These are phyloP conservation scores for Halichondria panicea DNA, from an alignment of 37 sponge, comb jelly and placozoan species.

Conservation along the genomic window DNA sequence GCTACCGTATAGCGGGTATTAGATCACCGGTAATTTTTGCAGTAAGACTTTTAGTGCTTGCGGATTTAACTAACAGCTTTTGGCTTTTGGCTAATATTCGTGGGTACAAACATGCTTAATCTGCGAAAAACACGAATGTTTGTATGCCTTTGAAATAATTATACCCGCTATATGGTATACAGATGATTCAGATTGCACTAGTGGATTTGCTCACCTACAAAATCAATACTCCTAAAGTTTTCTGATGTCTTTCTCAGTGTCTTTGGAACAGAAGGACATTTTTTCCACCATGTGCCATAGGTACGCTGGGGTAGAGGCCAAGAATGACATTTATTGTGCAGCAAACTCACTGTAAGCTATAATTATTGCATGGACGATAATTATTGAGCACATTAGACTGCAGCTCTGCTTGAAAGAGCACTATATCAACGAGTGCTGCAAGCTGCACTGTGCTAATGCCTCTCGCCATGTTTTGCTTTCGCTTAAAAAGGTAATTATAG, in stretches of 20 bases:
- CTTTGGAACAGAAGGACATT: constrained; percentile 39
- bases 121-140: too few species aligned
- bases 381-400: too few species aligned
- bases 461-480: too few species aligned
- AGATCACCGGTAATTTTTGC: not conserved
- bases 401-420: too few species aligned
- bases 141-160: too few species aligned
- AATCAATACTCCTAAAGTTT: constrained; percentile 52
- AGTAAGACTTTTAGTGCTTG: not conserved
- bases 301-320: constrained; percentile 33
- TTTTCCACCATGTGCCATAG: constrained; percentile 71
- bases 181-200: not conserved
- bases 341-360: too few species aligned
- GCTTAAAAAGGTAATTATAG: too few species aligned
- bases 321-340: too few species aligned
- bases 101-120: not conserved
- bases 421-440: too few species aligned
- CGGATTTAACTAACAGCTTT: too few species aligned
- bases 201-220: constrained; percentile 36
- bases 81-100: not conserved
- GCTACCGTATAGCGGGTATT: not conserved
- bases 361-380: too few species aligned
- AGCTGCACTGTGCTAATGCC: too few species aligned
- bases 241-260: constrained; percentile 13
- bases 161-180: not conserved